phyloP scores from a whole-genome alignment of 2,113 vertebrate species.

The Carlito syrichta region DNA sequence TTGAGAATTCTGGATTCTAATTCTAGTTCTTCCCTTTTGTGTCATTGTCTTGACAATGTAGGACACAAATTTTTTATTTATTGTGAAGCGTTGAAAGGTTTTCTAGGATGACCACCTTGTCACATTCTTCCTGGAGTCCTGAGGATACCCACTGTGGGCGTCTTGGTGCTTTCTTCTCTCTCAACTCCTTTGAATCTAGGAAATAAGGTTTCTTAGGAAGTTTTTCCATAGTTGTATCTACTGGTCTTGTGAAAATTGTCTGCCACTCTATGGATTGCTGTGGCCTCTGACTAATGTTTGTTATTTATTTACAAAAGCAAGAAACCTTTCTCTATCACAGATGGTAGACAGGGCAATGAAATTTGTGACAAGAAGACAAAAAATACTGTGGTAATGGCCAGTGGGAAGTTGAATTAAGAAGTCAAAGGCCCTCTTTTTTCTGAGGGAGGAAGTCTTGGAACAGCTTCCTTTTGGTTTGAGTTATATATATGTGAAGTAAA shows the following conservation, averaged over 20 bases:
- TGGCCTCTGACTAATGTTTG: not conserved
- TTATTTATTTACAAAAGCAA: not conserved
- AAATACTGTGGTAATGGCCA: not conserved
- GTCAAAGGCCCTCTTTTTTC: not conserved
- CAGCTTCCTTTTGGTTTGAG: not conserved
- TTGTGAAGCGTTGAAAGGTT: not conserved
- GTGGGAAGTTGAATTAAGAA: not conserved
- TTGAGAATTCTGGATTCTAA: not conserved
- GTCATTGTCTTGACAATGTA: not conserved
- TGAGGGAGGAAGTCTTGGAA: not conserved
- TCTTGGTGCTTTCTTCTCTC: not conserved
- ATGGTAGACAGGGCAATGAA: not conserved
- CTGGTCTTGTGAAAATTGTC: not conserved
- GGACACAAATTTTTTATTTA: not conserved
- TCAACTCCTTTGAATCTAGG: not conserved
- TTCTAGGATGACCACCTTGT: not conserved
- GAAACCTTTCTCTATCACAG: not conserved
- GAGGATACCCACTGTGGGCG: not conserved
- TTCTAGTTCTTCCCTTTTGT: not conserved
- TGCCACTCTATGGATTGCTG: fast-evolving
- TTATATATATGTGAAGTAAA: too few species aligned
- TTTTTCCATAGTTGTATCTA: not conserved
- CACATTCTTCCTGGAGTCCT: not conserved
- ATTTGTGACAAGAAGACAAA: not conserved
- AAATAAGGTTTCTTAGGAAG: not conserved